Evolutionary conservation across 2,797 vertebrate genomes (phyloP).

Genomic region (Erethizon dorsatum): DNA sequence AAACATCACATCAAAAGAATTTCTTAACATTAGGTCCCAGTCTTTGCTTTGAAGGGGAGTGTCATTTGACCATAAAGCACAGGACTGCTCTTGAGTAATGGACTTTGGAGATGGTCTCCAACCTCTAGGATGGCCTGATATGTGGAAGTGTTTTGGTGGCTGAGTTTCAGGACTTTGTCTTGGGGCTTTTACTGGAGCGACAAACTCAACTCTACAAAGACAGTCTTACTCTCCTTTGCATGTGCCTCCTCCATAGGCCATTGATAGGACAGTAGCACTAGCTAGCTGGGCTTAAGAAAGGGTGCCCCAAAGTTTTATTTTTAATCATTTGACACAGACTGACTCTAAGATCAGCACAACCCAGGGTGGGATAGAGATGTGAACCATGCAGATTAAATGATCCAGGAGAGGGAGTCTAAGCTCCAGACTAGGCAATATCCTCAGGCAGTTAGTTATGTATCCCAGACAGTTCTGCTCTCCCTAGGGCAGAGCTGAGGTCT

Average conservation of each 20-base stretch:
- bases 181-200: not conserved
- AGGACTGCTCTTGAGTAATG: not conserved
- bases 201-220: not conserved
- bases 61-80: not conserved
- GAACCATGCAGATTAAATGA: not conserved
- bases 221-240: slow-evolving; percentile 25
- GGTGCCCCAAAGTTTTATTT: not conserved
- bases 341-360: not conserved
- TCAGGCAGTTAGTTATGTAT: not conserved
- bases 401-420: not conserved
- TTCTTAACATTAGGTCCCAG: not conserved
- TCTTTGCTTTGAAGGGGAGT: slow-evolving; percentile 17
- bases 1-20: not conserved
- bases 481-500: not conserved
- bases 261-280: not conserved
- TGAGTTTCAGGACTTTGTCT: not conserved
- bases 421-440: not conserved
- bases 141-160: not conserved
- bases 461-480: not conserved
- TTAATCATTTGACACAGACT: not conserved
- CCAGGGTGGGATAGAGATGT: not conserved
- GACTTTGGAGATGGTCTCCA: not conserved
- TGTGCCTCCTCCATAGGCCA: not conserved
- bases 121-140: not conserved
- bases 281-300: not conserved